Evolutionary conservation across 1,140 invertebrate species (phyloP).

Genomic region (Contarinia nasturtii): DNA sequence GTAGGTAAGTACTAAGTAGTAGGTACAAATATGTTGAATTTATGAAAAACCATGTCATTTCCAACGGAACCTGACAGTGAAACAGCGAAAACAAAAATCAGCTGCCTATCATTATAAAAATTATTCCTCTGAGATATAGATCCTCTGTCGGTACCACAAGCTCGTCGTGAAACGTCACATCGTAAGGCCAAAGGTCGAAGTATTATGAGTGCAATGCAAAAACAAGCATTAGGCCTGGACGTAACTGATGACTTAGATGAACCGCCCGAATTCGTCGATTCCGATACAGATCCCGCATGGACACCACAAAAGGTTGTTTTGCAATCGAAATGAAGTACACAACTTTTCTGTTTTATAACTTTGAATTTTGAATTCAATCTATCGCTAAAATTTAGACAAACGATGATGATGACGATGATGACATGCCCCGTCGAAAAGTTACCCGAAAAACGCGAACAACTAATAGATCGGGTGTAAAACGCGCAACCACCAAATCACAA

Average conservation of each 20-base stretch:
- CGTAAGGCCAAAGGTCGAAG: conserved; percentile 39
- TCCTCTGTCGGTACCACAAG: conserved; percentile 26
- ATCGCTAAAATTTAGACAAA: conserved; percentile 7
- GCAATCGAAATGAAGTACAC: too few species aligned
- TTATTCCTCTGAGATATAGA: conserved; percentile 13
- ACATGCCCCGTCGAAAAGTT: background rate
- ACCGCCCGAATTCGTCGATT: conserved; percentile 33
- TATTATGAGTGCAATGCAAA: conserved; percentile 19
- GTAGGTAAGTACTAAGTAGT: too few species aligned
- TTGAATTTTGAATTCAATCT: background rate
- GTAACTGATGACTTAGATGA: conserved; percentile 20
- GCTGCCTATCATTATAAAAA: too few species aligned
- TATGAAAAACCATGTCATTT: too few species aligned
- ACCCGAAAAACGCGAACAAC: background rate
- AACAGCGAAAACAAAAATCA: too few species aligned
- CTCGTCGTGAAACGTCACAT: conserved; percentile 37
- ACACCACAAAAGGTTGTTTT: conserved; percentile 32
- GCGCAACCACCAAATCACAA: too few species aligned
- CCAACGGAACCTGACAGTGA: too few species aligned
- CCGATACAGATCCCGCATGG: conserved; percentile 53
- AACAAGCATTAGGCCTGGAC: conserved; percentile 4
- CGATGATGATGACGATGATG: conserved; percentile 5
- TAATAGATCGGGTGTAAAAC: too few species aligned
- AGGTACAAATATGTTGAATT: too few species aligned
- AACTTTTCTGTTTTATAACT: too few species aligned